Base-by-base conservation (phyloP, 2,888 invertebrate genomes). In the Drosophila mimetica region DNA sequence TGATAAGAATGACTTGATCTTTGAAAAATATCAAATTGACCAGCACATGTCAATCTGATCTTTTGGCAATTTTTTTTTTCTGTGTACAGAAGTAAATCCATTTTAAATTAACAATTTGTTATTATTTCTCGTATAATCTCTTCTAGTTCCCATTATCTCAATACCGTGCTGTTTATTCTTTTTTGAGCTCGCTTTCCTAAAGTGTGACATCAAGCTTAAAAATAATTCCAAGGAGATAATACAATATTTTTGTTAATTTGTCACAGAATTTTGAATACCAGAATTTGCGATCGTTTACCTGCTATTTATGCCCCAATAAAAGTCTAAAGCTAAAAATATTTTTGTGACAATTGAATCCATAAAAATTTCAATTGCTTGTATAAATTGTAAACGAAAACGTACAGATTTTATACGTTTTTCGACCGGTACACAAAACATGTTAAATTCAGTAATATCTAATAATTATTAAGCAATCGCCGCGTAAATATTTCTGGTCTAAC, bases 381-480 rank as follows among this genome's bases (percentile, higher is more conserved):
- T 25, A 18, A 34, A 22, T n/a, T 4, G 9, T 4, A 9, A 44
- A 39, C 39, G n/a, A 58, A 58, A 16, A 11, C 25, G 11, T 13
- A 16, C 16, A 16, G 11, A 42, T 30, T 41, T 46, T 22, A 57
- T 55, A 16, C 44, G 22, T 13, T 34, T 13, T 20, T 42, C 14
- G 37, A 16, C 30, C 42, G 30, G 20, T 5, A 1, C 6, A 16
- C 6, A 16, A 34, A 36, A n/a, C 7, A 16, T 30, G 36, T 16
- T 37, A 20, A 60, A 46, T 11, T 44, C 60, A n/a, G 37, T 30
- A 13, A 37, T 37, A n/a, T 37, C 46, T 18, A 57, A 57, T 18
- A 57, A 57, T 61, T 57, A 60, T 60, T 60, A 30, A 55, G 55
- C 60, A 60, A 60, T 57, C 60, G 16, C n/a, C 30, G 37, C 16